Percentiles rank a stretch among this genome's conserved stretches.
Conservation (phyloP, 64 coral and sea anemone species). For the Platygyra sinensis region DNA sequence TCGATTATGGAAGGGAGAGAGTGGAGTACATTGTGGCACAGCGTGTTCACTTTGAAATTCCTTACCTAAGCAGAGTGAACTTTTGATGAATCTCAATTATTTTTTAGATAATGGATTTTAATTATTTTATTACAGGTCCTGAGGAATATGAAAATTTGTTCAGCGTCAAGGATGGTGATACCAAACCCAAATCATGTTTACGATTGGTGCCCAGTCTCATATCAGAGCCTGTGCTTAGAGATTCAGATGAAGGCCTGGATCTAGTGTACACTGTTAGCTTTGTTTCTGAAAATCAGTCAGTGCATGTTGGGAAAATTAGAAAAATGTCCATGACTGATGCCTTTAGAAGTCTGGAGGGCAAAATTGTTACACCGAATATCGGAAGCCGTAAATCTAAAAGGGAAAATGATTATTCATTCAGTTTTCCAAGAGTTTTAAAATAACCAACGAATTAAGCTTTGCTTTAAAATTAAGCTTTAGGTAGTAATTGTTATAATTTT, state of each 20-base stretch:
- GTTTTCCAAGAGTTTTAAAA: conserved; percentile 26
- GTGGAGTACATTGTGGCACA: too few relatives aligned
- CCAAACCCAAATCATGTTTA: not conserved
- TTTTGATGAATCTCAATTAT: not conserved
- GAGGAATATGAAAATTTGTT: conserved; percentile 39
- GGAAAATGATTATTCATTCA: conserved; percentile 31
- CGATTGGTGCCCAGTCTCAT: conserved; percentile 11
- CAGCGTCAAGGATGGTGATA: not conserved
- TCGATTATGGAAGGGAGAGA: too few relatives aligned
- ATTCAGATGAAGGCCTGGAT: conserved; percentile 25
- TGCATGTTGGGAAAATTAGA: conserved; percentile 20
- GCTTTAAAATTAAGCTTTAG: not conserved
- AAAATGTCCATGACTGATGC: conserved; percentile 20
- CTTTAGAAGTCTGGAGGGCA: not conserved
- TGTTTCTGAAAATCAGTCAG: not conserved
- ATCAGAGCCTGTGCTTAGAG: conserved; percentile 29
- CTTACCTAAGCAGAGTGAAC: too few relatives aligned
- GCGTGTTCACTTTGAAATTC: too few relatives aligned
- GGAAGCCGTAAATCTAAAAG: not conserved
- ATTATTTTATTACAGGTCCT: conserved; percentile 12
- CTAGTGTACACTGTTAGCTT: conserved; percentile 35
- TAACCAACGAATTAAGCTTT: not conserved
- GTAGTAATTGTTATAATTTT: not conserved
- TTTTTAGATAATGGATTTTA: not conserved
- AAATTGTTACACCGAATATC: not conserved